Percentiles rank a stretch among this genome's conserved stretches.
These are phyloP conservation scores for Endomychus coccineus DNA, from an alignment of 2,888 invertebrate species.

Conservation along the genomic window DNA sequence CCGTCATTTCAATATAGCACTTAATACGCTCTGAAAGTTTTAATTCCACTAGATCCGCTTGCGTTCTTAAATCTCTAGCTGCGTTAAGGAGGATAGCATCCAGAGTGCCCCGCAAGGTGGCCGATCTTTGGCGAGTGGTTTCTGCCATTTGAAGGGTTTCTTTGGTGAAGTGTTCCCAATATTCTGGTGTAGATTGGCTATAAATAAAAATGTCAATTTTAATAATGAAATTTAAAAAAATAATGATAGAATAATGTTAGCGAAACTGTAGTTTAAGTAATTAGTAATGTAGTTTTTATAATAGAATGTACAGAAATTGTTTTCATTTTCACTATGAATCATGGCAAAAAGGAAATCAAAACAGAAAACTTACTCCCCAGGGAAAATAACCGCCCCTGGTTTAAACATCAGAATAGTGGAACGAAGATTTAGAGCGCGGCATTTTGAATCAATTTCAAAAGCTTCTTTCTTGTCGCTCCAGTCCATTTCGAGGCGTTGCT, in stretches of 20 bases:
- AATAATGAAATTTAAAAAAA: conserved; percentile 1
- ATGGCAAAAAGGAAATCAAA: neutral
- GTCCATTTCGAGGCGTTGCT: conserved; percentile 77
- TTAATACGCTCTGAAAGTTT: conserved; percentile 68
- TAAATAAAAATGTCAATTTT: conserved; percentile 14
- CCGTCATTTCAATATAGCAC: conserved; percentile 67
- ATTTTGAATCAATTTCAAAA: conserved; percentile 65
- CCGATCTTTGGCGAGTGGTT: conserved; percentile 66
- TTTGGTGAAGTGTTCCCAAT: conserved; percentile 78
- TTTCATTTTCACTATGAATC: too few relatives aligned
- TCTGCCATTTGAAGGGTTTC: conserved; percentile 72
- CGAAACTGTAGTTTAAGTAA: too few relatives aligned
- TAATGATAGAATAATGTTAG: too few relatives aligned
- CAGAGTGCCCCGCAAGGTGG: conserved; percentile 61
- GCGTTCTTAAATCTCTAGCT: conserved; percentile 71
- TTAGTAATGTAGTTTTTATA: too few relatives aligned
- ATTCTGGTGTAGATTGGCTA: conserved; percentile 75
- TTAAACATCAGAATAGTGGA: conserved; percentile 68
- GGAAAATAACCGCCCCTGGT: conserved; percentile 72
- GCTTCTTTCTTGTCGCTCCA: conserved; percentile 87
- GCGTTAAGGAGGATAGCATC: conserved; percentile 68
- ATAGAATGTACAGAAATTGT: too few relatives aligned
- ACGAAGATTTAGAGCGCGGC: conserved; percentile 60
- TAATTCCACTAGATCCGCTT: conserved; percentile 75
- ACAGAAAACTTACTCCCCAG: conserved; percentile 52